A percentile compares a stretch with the other conserved stretches of the same genome.
Conservation (phyloP, 2,888 invertebrate species). For the Clitarchus hookeri region DNA sequence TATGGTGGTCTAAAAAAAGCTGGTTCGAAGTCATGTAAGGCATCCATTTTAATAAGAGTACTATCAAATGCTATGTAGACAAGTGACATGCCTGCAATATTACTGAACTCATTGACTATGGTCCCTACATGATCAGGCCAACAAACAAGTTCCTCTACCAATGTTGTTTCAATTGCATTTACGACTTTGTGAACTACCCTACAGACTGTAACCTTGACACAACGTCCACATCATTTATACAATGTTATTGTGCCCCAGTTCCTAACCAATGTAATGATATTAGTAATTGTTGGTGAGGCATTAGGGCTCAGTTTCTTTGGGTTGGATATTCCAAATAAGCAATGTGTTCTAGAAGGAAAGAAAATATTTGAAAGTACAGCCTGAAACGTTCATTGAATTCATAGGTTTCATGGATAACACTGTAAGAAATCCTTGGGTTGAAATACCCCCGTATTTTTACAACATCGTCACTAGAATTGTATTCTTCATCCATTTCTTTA, state of each 20-base stretch:
- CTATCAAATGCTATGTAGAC: slow-evolving; percentile 2
- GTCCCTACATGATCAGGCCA: not conserved
- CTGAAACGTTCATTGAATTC: slow-evolving; percentile 18
- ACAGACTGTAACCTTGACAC: not conserved
- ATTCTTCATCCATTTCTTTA: too few species aligned
- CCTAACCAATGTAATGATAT: not conserved
- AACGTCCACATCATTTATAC: not conserved
- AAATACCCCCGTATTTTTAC: too few species aligned
- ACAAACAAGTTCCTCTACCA: not conserved
- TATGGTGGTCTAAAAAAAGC: slow-evolving; percentile 18
- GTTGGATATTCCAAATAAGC: not conserved
- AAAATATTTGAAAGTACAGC: not conserved
- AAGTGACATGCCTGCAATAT: slow-evolving; percentile 10
- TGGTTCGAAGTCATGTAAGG: not conserved
- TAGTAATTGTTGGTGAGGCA: not conserved
- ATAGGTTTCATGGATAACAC: not conserved
- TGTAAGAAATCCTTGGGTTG: too few species aligned
- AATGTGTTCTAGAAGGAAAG: not conserved
- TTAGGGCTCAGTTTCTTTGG: not conserved
- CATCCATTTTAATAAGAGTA: slow-evolving; percentile 2
- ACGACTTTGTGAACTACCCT: slow-evolving; percentile 7
- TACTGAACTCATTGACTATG: not conserved
- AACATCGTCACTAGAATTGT: too few species aligned
- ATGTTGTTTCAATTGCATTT: not conserved
- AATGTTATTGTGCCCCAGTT: not conserved